A percentile compares a stretch with the other conserved stretches of the same genome.
Conservation (phyloP, 2,888 invertebrate species). For the Tricholauxania praeusta region DNA sequence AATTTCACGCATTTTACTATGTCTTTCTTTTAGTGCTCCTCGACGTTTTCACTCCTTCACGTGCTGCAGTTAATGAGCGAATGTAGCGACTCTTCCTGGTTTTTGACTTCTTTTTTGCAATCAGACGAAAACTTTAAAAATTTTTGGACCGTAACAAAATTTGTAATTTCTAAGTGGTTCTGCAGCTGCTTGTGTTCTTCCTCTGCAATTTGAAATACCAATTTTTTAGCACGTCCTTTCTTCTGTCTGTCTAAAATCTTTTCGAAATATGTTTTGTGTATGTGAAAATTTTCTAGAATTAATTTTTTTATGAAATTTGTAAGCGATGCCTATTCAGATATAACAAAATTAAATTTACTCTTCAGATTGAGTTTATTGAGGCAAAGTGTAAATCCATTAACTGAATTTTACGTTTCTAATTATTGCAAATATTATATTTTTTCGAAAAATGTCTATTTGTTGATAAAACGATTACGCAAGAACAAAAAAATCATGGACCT, state of each 20-base stretch:
- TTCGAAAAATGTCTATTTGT: not conserved
- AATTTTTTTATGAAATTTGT: slow-evolving; percentile 29
- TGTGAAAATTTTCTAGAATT: slow-evolving; percentile 42
- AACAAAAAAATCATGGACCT: not conserved
- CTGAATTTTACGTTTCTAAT: not conserved
- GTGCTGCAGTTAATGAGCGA: not conserved
- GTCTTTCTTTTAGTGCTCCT: not conserved
- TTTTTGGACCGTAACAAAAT: slow-evolving; percentile 23
- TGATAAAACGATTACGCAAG: not conserved
- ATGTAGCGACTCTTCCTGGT: not conserved
- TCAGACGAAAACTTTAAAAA: slow-evolving; percentile 8
- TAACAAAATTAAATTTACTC: slow-evolving; percentile 16
- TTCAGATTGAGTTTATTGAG: slow-evolving; percentile 14
- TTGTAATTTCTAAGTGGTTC: slow-evolving; percentile 7
- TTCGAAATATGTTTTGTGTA: slow-evolving; percentile 41
- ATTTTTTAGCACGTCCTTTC: slow-evolving; percentile 36
- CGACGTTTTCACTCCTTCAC: not conserved
- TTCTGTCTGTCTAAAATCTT: slow-evolving; percentile 41
- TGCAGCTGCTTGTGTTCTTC: slow-evolving; percentile 10
- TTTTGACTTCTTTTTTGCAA: no score
- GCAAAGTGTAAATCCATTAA: slow-evolving; percentile 16
- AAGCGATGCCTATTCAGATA: slow-evolving; percentile 27
- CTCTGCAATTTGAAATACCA: slow-evolving; percentile 38
- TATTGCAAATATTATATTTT: no score
- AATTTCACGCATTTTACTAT: slow-evolving; percentile 90